phyloP scores from a whole-genome alignment of 1,140 invertebrate species.

The Drosophila pachea region DNA sequence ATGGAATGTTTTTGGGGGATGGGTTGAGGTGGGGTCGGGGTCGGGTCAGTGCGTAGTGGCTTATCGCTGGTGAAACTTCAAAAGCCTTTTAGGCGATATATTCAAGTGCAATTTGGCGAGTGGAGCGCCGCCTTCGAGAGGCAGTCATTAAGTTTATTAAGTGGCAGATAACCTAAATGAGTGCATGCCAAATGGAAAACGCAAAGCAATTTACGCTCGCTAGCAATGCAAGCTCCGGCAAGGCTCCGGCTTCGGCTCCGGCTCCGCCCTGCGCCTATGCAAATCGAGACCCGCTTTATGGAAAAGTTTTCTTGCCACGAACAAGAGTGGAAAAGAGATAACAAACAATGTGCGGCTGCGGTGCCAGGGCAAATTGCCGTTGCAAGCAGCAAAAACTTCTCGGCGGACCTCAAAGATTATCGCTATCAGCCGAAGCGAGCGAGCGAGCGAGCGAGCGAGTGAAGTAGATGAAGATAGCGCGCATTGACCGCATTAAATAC shows the following conservation, averaged over 20 bases:
- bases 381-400: slow-evolving; percentile 60
- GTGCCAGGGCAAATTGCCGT: slow-evolving; percentile 56
- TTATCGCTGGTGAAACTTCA: slow-evolving; percentile 25
- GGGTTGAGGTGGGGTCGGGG: not conserved
- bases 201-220: slow-evolving; percentile 61
- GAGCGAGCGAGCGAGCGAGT: not conserved
- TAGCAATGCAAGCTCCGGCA: slow-evolving; percentile 32
- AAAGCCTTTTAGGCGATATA: slow-evolving; percentile 58
- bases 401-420: slow-evolving; percentile 52
- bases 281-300: slow-evolving; percentile 19
- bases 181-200: slow-evolving; percentile 67
- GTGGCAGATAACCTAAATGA: slow-evolving; percentile 72
- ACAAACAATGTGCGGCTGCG: slow-evolving; percentile 53
- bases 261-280: slow-evolving; percentile 27
- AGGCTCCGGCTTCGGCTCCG: not conserved
- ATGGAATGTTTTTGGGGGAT: not conserved
- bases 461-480: not conserved
- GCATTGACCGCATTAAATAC: slow-evolving; percentile 26
- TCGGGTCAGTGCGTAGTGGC: slow-evolving; percentile 3
- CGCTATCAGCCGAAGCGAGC: slow-evolving; percentile 27
- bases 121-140: not conserved
- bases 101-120: not conserved
- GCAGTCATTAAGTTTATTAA: slow-evolving; percentile 74
- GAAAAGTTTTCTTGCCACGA: slow-evolving; percentile 18
- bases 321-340: slow-evolving; percentile 52